Conservation (phyloP, 1,140 invertebrate species). For the Drosophila asahinai region DNA sequence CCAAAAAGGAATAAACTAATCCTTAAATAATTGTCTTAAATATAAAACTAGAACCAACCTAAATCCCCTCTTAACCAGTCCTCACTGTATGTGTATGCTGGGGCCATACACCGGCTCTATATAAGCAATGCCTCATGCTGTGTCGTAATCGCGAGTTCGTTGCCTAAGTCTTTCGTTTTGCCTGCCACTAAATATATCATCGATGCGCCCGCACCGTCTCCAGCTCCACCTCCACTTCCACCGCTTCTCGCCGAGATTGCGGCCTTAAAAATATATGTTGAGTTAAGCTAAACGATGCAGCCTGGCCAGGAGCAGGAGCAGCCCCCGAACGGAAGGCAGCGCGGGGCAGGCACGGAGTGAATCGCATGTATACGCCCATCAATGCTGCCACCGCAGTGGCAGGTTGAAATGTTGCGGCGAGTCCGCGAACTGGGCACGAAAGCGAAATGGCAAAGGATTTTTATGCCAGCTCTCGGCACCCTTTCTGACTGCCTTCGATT, state of each 20-base stretch:
- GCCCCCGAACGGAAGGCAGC: slow-evolving; percentile 36
- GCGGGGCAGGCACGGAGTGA: slow-evolving; percentile 71
- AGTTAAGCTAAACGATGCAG: slow-evolving; percentile 81
- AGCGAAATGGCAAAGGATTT: slow-evolving; percentile 76
- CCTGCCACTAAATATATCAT: slow-evolving; percentile 83
- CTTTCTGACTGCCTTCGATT: slow-evolving; percentile 37
- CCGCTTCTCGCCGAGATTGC: slow-evolving; percentile 44
- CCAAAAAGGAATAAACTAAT: not conserved
- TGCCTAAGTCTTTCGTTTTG: slow-evolving; percentile 84
- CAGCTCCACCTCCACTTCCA: slow-evolving; percentile 6
- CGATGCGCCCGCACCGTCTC: slow-evolving; percentile 60
- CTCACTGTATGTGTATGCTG: slow-evolving; percentile 36
- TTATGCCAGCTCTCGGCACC: slow-evolving; percentile 62
- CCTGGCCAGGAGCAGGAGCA: slow-evolving; percentile 31
- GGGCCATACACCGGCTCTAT: slow-evolving; percentile 25
- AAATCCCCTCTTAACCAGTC: not conserved
- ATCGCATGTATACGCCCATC: slow-evolving; percentile 83
- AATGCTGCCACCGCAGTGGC: slow-evolving; percentile 82
- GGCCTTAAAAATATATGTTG: slow-evolving; percentile 79
- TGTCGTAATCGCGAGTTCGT: slow-evolving; percentile 83
- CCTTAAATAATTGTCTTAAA: not conserved
- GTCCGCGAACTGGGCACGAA: slow-evolving; percentile 68
- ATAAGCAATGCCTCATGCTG: slow-evolving; percentile 72
- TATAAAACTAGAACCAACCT: not conserved
- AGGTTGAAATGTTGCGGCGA: slow-evolving; percentile 81